phyloP scores from a whole-genome alignment of 2,888 invertebrate species.

The Caenorhabditis sp. region DNA sequence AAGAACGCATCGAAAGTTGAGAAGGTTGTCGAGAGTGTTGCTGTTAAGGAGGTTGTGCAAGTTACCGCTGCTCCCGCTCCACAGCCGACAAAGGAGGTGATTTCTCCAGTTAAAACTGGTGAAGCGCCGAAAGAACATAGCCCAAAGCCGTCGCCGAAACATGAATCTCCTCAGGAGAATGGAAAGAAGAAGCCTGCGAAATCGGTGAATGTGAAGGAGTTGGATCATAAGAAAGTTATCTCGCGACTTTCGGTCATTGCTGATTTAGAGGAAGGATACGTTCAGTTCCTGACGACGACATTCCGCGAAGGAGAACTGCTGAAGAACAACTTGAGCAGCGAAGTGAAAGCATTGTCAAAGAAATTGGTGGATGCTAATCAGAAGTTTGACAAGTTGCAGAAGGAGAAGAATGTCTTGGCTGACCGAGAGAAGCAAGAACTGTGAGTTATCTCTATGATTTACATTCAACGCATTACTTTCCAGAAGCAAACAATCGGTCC shows the following conservation, averaged over 20 bases:
- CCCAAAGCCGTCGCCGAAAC: neutral
- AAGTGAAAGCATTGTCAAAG: slow-evolving; percentile 38
- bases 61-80: neutral
- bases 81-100: neutral
- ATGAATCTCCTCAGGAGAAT: slow-evolving; percentile 2
- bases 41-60: neutral
- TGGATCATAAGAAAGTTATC: slow-evolving; percentile 45
- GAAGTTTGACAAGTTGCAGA: slow-evolving; percentile 40
- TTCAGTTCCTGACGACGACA: slow-evolving; percentile 15
- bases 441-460: slow-evolving; percentile 3
- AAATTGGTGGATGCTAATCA: slow-evolving; percentile 18
- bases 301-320: slow-evolving; percentile 31
- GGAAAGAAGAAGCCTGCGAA: slow-evolving; percentile 42
- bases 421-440: slow-evolving; percentile 35
- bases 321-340: slow-evolving; percentile 32
- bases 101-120: neutral
- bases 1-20: no score
- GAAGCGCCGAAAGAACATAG: neutral
- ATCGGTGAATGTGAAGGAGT: slow-evolving; percentile 27
- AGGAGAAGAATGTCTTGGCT: slow-evolving; percentile 27
- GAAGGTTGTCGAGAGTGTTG: neutral
- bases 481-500: slow-evolving; percentile 11
- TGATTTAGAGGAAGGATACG: slow-evolving; percentile 44
- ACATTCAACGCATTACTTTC: neutral
- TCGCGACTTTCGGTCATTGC: slow-evolving; percentile 6